Evolutionary conservation across 2,888 invertebrate genomes (phyloP), one percentile per base, ranked within the genome.

Genomic region (Lamproptera curius): DNA sequence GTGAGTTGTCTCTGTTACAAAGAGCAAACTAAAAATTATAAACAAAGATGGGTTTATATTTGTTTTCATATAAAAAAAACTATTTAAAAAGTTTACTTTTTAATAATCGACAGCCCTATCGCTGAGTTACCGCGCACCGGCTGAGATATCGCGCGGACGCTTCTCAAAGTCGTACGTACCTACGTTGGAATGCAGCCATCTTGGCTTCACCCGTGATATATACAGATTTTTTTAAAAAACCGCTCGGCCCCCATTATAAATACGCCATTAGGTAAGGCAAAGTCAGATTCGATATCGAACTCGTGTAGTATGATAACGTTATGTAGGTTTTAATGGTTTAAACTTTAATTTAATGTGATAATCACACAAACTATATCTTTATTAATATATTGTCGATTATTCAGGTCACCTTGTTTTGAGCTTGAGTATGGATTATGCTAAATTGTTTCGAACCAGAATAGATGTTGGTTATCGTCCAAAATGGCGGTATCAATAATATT

Each of bases 101-200:
- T 14, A 0, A 20, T 11, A 17, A 1, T 14, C 31, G 49, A 2
- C 49, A 49, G 40, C 49, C 49, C 49, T 49, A 28, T 31, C 31
- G 1, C 26, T 49, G 51, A 54, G 46, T 54, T 54, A 54, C 39
- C 38, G 49, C 41, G 26, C 42, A 17, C 38, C 42, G 44, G 46
- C 35, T 50, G 51, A 49, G 49, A 51, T 54, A 54, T 54, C 51
- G 51, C 46, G 46, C 51, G 51, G 40, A 45, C 53, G 53, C 31
- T 45, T 44, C 47, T 45, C 50, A 50, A 50, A 45, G 38, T 46
- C 31, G 35, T 49, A 43, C 28, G 26, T 28, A 44, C 43, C 40
- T 43, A 47, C 55, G 41, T 52, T 58, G 63, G 63, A 64, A 64
- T 64, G 63, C 62, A 61, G 64, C 62, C 63, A 63, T 63, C 59